phyloP scores from a whole-genome alignment of 2,797 vertebrate genomes.

The Phoeniculus purpureus region DNA sequence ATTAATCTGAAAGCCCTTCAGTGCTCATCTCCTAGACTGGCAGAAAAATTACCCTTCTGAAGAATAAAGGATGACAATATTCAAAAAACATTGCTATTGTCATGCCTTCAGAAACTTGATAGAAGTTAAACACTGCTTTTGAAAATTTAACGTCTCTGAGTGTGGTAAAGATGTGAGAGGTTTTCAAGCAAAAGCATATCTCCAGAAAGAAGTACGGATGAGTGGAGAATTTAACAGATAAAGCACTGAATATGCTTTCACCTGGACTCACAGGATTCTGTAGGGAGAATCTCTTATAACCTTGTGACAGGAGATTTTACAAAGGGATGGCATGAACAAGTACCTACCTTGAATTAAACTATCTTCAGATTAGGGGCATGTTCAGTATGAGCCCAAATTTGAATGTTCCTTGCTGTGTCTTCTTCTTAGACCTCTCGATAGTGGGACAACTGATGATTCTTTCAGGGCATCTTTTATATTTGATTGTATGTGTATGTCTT shows the following conservation, averaged over 20 bases:
- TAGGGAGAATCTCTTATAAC: background rate
- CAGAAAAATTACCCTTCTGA: background rate
- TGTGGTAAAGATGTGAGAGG: background rate
- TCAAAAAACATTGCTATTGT: background rate
- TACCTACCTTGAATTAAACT: background rate
- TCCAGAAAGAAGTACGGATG: background rate
- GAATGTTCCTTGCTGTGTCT: background rate
- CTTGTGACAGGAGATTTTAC: background rate
- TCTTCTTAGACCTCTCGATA: background rate
- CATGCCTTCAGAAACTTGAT: background rate
- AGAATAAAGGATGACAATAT: background rate
- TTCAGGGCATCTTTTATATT: background rate
- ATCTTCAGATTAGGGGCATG: background rate
- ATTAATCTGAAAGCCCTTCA: background rate
- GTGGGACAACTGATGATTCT: background rate
- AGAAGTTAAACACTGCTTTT: background rate
- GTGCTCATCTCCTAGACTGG: background rate
- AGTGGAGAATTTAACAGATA: background rate
- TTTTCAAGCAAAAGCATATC: background rate
- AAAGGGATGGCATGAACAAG: background rate
- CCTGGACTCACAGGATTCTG: background rate
- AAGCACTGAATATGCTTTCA: background rate
- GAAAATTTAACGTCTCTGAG: background rate
- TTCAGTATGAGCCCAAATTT: background rate
- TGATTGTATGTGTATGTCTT: background rate